Evolutionary conservation across 2,797 vertebrate genomes (phyloP).

Genomic region (Muscicapa comitata): DNA sequence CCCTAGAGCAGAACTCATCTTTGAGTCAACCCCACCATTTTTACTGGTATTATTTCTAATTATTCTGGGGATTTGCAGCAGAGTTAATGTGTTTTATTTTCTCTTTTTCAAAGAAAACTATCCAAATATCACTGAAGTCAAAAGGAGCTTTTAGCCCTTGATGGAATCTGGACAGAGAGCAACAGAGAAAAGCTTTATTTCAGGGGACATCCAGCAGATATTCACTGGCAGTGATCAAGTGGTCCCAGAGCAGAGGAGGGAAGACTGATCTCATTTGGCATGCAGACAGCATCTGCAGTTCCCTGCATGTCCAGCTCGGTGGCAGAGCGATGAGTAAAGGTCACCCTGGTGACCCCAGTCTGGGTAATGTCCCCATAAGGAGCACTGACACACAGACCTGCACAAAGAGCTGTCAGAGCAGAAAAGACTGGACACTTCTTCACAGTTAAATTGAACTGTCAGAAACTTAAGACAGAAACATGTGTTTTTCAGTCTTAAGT

Average conservation of each 20-base stretch:
- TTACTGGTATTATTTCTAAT: background rate
- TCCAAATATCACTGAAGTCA: background rate
- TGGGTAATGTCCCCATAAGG: background rate
- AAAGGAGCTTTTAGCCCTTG: background rate
- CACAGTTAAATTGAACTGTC: background rate
- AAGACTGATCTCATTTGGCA: constrained; percentile 26
- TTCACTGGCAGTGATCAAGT: constrained; percentile 12
- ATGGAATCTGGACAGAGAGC: background rate
- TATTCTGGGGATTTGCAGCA: background rate
- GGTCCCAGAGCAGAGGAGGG: background rate
- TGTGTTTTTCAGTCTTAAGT: constrained; percentile 12
- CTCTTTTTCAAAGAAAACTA: background rate
- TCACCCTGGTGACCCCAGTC: background rate
- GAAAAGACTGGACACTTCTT: background rate
- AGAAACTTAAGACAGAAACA: background rate
- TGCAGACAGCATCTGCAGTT: background rate
- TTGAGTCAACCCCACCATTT: background rate
- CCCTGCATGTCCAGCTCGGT: background rate
- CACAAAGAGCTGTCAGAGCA: constrained; percentile 3
- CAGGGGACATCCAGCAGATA: background rate
- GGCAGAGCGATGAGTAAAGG: constrained; percentile 13
- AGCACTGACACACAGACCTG: background rate
- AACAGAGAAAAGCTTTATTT: background rate
- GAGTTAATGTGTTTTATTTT: background rate
- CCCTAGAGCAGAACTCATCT: background rate